Evolutionary conservation across 2,797 vertebrate species (phyloP).

Genomic region (Lophotriccus pileatus): DNA sequence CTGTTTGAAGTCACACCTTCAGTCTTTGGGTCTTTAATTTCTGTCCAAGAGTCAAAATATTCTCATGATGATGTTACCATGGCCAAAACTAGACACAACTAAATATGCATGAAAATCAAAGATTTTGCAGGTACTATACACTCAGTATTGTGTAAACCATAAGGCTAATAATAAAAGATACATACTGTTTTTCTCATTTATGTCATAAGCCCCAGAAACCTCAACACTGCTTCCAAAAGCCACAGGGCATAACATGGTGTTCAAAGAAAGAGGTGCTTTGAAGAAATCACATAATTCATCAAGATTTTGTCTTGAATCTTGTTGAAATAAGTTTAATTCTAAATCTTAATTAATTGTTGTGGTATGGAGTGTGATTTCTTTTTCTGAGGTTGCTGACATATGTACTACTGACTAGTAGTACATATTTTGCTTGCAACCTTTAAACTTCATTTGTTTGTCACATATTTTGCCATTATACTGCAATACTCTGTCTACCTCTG

Average conservation of each 20-base stretch:
- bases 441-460: constrained; percentile 22
- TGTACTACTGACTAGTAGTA: not conserved
- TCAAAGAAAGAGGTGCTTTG: not conserved
- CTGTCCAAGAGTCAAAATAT: not conserved
- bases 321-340: not conserved
- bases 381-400: not conserved
- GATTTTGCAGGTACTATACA: not conserved
- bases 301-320: not conserved
- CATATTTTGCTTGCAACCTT: not conserved
- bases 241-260: not conserved
- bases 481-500: not conserved
- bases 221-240: not conserved
- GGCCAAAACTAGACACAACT: not conserved
- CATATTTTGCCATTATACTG: not conserved
- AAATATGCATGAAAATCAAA: not conserved
- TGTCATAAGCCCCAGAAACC: not conserved
- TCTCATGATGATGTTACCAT: rapidly evolving
- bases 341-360: not conserved
- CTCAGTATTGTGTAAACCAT: not conserved
- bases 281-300: not conserved
- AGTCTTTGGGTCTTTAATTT: not conserved
- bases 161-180: not conserved
- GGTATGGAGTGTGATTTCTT: not conserved
- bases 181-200: not conserved
- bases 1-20: not conserved